A percentile compares a stretch with the other conserved stretches of the same genome.
phyloP scores from a whole-genome alignment of 2,797 vertebrate species.

The Hydrocynus forskahlii region DNA sequence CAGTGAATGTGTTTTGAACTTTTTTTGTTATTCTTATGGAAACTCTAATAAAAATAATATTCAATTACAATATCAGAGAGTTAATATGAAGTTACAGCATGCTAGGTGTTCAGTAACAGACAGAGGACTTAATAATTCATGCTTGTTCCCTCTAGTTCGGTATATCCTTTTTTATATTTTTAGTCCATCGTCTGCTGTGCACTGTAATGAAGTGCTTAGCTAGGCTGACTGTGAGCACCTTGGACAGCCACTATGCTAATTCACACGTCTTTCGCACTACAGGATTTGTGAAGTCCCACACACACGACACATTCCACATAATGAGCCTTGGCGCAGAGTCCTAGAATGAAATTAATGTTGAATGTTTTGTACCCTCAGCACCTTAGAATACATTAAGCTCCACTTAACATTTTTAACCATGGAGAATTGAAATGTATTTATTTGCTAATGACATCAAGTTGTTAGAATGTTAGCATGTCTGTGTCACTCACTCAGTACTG shows the following conservation, averaged over 20 bases:
- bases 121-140: too few relatives aligned
- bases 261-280: conserved; percentile 7
- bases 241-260: background rate
- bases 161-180: background rate
- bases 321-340: background rate
- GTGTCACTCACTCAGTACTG: conserved; percentile 3
- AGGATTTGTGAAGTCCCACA: background rate
- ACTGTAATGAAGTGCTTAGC: background rate
- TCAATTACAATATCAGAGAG: too few relatives aligned
- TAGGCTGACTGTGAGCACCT: background rate
- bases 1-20: too few relatives aligned
- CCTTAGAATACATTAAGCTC: background rate
- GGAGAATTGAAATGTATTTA: too few relatives aligned
- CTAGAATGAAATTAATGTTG: background rate
- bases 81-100: too few relatives aligned
- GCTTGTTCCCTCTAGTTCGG: background rate
- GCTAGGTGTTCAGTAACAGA: too few relatives aligned
- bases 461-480: background rate
- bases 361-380: background rate
- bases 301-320: background rate
- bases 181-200: background rate
- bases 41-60: too few relatives aligned
- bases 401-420: background rate
- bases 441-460: background rate
- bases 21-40: too few relatives aligned